Percentiles rank a stretch among this genome's conserved stretches.
These are phyloP conservation scores for Amphiura filiformis DNA, from an alignment of 35 echinoderm and acorn worm genomes.

Conservation along the genomic window DNA sequence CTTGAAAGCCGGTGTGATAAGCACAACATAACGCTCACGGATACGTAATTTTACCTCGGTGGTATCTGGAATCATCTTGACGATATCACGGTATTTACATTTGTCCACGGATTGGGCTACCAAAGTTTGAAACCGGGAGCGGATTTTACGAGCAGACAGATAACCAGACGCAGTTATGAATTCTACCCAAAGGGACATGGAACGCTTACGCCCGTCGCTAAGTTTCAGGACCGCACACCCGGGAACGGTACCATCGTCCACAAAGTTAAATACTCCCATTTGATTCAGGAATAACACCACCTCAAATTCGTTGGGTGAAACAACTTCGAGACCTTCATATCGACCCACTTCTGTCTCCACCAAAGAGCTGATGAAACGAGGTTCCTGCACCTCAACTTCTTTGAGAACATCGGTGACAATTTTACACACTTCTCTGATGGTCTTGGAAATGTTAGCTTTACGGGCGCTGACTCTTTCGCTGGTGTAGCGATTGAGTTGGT, in stretches of 20 bases:
- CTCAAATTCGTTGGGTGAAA: slow-evolving; percentile 93
- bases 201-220: slow-evolving; percentile 93
- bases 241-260: slow-evolving; percentile 94
- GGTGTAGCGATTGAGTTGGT: slow-evolving; percentile 92
- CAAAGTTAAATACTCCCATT: slow-evolving; percentile 99
- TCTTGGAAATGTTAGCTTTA: slow-evolving; percentile 84
- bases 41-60: slow-evolving; percentile 96
- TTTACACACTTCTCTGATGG: slow-evolving; percentile 91
- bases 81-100: slow-evolving; percentile 98
- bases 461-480: slow-evolving; percentile 80
- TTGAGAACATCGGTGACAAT: slow-evolving; percentile 97
- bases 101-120: slow-evolving; percentile 99
- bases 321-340: slow-evolving; percentile 85
- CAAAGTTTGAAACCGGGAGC: slow-evolving; percentile 95
- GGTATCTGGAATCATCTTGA: slow-evolving; percentile 99
- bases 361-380: slow-evolving; percentile 94
- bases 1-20: slow-evolving; percentile 97
- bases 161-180: slow-evolving; percentile 99
- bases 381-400: slow-evolving; percentile 98
- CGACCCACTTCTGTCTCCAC: slow-evolving; percentile 90
- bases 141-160: slow-evolving; percentile 94
- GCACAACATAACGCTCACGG: slow-evolving; percentile 88
- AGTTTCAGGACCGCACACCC: slow-evolving; percentile 98
- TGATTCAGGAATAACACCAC: slow-evolving; percentile 97
- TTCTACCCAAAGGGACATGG: slow-evolving; percentile 99